Conservation (phyloP, 2,797 vertebrate species). For the Cuniculus paca region DNA sequence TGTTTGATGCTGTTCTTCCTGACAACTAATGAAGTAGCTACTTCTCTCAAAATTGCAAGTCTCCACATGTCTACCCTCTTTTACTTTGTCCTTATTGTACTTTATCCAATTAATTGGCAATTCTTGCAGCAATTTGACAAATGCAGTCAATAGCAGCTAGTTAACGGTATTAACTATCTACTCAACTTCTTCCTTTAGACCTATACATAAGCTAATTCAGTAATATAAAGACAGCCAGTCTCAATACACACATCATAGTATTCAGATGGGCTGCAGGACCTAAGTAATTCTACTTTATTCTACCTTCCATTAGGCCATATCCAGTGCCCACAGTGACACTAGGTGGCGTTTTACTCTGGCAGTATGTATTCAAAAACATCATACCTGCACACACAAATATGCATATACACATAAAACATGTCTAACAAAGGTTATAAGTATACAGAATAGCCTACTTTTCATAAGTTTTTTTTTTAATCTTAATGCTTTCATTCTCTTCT, state of each 20-base stretch:
- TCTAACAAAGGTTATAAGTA: neutral
- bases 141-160: neutral
- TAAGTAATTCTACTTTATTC: neutral
- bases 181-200: neutral
- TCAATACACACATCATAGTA: neutral
- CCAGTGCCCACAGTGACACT: neutral
- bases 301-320: neutral
- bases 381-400: neutral
- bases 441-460: neutral
- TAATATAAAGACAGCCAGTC: neutral
- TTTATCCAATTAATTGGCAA: neutral
- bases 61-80: neutral
- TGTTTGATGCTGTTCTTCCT: neutral
- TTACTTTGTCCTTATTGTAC: slow-evolving; percentile 2
- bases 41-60: neutral
- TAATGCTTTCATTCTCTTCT: neutral
- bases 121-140: neutral
- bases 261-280: neutral
- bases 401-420: neutral
- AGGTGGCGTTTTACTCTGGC: neutral
- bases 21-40: neutral
- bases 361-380: neutral
- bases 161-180: neutral
- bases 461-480: neutral
- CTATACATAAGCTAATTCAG: neutral